A percentile compares a stretch with the other conserved stretches of the same genome.
These are phyloP conservation scores for Arnoldichthys spilopterus DNA, from an alignment of 2,797 vertebrate genomes.

Conservation along the genomic window DNA sequence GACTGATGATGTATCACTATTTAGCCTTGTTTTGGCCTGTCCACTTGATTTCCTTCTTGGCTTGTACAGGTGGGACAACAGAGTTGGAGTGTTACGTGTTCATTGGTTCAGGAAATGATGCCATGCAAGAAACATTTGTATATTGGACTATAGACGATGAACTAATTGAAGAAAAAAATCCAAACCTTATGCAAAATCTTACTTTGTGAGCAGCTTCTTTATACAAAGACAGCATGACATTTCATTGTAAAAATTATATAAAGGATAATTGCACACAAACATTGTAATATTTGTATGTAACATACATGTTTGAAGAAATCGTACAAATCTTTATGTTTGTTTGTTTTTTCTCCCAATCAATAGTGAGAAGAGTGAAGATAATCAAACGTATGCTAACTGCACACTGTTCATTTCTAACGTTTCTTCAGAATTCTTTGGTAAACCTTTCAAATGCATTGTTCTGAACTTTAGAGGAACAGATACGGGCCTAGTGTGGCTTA, in stretches of 20 bases:
- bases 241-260: not conserved
- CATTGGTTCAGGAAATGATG: conserved; percentile 17
- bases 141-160: conserved; percentile 33
- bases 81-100: conserved; percentile 26
- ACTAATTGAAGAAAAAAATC: accelerated
- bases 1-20: not conserved
- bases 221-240: not conserved
- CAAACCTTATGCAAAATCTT: conserved; percentile 1
- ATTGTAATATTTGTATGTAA: not conserved
- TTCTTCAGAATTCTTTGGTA: conserved; percentile 4
- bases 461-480: conserved; percentile 10
- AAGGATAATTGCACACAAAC: too few relatives aligned
- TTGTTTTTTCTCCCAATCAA: not conserved
- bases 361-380: not conserved
- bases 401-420: conserved; percentile 31
- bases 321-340: not conserved
- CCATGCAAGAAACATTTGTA: not conserved
- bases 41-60: not conserved
- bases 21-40: not conserved
- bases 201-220: conserved; percentile 22
- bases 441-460: conserved; percentile 28
- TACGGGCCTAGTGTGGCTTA: conserved; percentile 26
- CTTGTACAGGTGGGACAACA: conserved; percentile 4
- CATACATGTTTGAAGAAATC: not conserved
- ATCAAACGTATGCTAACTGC: not conserved